Conservation (phyloP, 2,797 vertebrate species). For the Hapalemur alaotrensis region DNA sequence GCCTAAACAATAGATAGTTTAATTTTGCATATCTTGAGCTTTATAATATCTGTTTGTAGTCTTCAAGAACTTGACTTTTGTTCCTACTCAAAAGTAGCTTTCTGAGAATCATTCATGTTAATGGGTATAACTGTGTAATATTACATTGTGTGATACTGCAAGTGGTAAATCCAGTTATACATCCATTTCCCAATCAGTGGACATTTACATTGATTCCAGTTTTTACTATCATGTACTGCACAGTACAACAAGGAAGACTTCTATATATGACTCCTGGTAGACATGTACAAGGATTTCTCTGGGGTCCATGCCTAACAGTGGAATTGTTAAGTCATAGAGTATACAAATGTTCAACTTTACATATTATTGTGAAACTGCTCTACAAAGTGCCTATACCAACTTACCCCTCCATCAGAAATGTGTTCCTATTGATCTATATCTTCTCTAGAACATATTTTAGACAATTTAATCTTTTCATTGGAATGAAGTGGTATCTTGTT, state of each 20-base stretch:
- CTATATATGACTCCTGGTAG: not conserved
- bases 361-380: not conserved
- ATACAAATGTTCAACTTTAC: not conserved
- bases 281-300: not conserved
- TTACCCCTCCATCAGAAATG: not conserved
- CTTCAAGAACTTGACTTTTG: not conserved
- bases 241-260: not conserved
- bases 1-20: not conserved
- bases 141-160: not conserved
- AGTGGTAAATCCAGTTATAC: not conserved
- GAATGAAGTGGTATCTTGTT: not conserved
- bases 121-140: not conserved
- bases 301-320: not conserved
- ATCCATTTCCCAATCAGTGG: not conserved
- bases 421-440: not conserved
- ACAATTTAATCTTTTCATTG: not conserved
- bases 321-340: not conserved
- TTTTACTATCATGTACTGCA: not conserved
- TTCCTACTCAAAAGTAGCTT: not conserved
- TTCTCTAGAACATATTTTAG: not conserved
- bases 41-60: not conserved
- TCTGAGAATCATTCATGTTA: not conserved
- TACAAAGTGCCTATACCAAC: not conserved
- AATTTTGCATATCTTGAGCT: not conserved
- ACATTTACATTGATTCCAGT: not conserved